Percentiles rank a stretch among this genome's conserved stretches.
Conservation (phyloP, 64 coral and sea anemone genomes). For the Cladopsammia gracilis region DNA sequence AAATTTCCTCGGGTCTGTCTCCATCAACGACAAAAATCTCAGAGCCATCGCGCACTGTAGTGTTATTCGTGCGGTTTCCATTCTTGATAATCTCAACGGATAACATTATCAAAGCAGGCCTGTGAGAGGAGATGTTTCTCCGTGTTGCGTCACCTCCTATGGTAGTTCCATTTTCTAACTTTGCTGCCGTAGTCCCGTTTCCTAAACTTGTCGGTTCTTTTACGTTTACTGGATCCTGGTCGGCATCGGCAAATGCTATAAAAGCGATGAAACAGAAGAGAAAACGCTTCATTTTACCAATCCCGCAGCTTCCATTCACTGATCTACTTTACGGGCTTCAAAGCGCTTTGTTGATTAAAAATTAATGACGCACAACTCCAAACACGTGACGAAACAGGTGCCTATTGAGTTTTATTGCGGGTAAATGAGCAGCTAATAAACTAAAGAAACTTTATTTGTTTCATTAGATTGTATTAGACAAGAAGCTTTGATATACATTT, state of each 20-base stretch:
- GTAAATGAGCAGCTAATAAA: conserved; percentile 15
- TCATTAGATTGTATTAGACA: background rate
- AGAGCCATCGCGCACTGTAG: background rate
- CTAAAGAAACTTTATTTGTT: background rate
- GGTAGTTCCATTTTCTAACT: background rate
- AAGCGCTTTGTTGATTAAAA: background rate
- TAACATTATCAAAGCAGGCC: conserved; percentile 25
- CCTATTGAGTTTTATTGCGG: background rate
- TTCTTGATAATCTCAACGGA: conserved; percentile 49
- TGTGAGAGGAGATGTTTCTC: background rate
- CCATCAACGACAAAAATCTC: conserved; percentile 40
- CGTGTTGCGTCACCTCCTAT: background rate
- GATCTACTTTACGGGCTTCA: background rate
- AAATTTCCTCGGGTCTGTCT: conserved; percentile 10
- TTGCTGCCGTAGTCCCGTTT: background rate
- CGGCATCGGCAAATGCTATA: background rate
- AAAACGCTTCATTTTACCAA: conserved; percentile 13
- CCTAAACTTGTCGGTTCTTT: no score
- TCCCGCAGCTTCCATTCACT: background rate
- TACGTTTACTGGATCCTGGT: background rate
- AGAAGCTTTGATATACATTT: background rate
- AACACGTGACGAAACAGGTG: conserved; percentile 8
- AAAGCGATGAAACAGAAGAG: background rate
- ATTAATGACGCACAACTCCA: conserved; percentile 12
- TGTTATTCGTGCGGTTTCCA: conserved; percentile 25